Evolutionary conservation across 2,888 invertebrate species (phyloP).

Genomic region (Agrilus mali): DNA sequence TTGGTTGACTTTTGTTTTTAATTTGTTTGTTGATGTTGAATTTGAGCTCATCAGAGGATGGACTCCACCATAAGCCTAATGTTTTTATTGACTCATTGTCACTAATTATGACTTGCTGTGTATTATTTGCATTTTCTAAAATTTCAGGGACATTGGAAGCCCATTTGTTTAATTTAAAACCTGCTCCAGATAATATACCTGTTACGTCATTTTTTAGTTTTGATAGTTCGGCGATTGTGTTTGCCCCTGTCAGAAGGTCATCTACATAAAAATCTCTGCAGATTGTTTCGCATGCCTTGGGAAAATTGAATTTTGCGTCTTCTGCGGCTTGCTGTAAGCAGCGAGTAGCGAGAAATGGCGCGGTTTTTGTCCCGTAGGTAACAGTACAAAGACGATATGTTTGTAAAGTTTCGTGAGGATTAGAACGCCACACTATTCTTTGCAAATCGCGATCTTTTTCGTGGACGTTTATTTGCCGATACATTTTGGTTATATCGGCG

Average conservation of each 20-base stretch:
- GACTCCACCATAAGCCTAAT: constrained; percentile 2
- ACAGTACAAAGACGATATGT: constrained; percentile 2
- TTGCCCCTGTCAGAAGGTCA: constrained; percentile 16
- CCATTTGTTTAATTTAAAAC: neutral
- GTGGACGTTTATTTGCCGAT: too few species aligned
- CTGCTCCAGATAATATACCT: neutral
- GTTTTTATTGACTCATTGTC: neutral
- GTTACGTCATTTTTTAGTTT: neutral
- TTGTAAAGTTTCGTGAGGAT: neutral
- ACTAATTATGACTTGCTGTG: neutral
- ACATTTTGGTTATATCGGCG: too few species aligned
- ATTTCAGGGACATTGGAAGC: neutral
- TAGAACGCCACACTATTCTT: neutral
- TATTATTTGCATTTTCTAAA: neutral
- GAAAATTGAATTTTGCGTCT: neutral
- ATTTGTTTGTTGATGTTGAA: too few species aligned
- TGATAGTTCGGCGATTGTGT: neutral
- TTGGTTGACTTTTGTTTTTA: too few species aligned
- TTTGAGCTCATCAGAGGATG: neutral
- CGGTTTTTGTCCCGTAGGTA: constrained; percentile 4
- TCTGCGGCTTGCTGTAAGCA: constrained; percentile 2
- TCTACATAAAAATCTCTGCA: constrained; percentile 19
- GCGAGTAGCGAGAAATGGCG: constrained; percentile 3
- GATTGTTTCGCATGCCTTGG: constrained; percentile 1
- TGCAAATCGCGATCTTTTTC: neutral